Evolutionary conservation across 2,797 vertebrate species (phyloP).

Genomic region (Pseudocheirus occidentalis): DNA sequence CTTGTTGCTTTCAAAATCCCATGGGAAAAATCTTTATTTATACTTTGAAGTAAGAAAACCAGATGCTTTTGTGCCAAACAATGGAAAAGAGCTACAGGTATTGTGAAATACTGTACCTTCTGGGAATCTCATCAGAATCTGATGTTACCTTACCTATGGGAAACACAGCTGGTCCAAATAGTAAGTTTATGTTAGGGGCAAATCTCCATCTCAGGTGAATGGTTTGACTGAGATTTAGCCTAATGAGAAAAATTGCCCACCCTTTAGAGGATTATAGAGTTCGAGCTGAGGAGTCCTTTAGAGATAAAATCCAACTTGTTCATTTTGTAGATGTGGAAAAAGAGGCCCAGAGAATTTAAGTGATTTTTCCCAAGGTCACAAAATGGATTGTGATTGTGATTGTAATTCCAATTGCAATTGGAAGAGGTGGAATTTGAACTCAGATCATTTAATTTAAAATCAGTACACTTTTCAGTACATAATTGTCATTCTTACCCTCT

Average conservation of each 20-base stretch:
- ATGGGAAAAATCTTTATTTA: not conserved
- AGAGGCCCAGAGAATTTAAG: not conserved
- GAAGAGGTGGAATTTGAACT: not conserved
- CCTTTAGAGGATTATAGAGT: not conserved
- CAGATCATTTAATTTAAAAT: not conserved
- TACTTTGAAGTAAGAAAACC: not conserved
- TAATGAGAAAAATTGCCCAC: not conserved
- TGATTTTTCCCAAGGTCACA: not conserved
- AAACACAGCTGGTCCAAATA: not conserved
- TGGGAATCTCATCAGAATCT: not conserved
- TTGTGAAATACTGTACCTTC: not conserved
- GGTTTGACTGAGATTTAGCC: not conserved
- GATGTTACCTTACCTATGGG: not conserved
- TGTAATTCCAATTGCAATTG: not conserved
- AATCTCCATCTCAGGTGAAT: not conserved
- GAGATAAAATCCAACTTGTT: not conserved
- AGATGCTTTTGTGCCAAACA: not conserved
- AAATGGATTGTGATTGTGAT: no score
- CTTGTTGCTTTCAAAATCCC: not conserved
- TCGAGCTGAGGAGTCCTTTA: not conserved
- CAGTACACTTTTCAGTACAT: not conserved
- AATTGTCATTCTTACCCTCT: no score
- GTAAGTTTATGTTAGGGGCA: not conserved
- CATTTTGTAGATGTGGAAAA: not conserved
- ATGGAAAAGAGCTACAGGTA: not conserved